These are phyloP conservation scores for Leptothorax acervorum DNA, from an alignment of 2,888 invertebrate genomes.

Conservation along the genomic window DNA sequence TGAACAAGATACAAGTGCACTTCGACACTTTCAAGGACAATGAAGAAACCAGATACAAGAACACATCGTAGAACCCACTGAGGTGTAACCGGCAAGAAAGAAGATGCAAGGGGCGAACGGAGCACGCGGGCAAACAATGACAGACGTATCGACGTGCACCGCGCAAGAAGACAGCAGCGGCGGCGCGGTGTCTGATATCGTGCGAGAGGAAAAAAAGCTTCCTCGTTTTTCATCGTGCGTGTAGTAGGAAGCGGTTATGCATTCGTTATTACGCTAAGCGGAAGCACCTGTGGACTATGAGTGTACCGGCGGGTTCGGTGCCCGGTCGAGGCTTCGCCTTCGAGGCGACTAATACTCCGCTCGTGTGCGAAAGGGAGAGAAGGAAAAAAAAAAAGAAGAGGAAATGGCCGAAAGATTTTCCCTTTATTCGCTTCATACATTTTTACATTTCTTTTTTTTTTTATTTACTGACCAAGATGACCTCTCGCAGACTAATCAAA, in stretches of 20 bases:
- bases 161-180: conserved; percentile 10
- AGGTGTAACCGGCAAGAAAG: background rate
- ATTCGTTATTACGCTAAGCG: conserved; percentile 77
- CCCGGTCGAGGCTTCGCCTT: conserved; percentile 73
- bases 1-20: background rate
- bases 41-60: conserved; percentile 19
- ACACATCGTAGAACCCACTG: background rate
- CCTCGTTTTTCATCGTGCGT: conserved; percentile 68
- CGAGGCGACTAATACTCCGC: conserved; percentile 58
- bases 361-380: conserved; percentile 28
- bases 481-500: conserved; percentile 48
- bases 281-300: conserved; percentile 72
- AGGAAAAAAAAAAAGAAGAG: background rate
- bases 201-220: conserved; percentile 56
- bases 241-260: conserved; percentile 78
- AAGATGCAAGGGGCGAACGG: conserved; percentile 6
- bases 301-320: conserved; percentile 74
- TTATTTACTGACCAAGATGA: conserved; percentile 46
- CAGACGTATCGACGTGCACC: conserved; percentile 22
- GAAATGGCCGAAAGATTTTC: conserved; percentile 41
- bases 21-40: conserved; percentile 12
- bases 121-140: conserved; percentile 44
- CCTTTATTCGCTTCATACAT: background rate
- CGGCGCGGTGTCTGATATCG: conserved; percentile 64
- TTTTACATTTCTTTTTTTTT: background rate